Evolutionary conservation across 2,888 invertebrate species (phyloP), one percentile per base, ranked within the genome.

Genomic region (Drosophila diplacantha): DNA sequence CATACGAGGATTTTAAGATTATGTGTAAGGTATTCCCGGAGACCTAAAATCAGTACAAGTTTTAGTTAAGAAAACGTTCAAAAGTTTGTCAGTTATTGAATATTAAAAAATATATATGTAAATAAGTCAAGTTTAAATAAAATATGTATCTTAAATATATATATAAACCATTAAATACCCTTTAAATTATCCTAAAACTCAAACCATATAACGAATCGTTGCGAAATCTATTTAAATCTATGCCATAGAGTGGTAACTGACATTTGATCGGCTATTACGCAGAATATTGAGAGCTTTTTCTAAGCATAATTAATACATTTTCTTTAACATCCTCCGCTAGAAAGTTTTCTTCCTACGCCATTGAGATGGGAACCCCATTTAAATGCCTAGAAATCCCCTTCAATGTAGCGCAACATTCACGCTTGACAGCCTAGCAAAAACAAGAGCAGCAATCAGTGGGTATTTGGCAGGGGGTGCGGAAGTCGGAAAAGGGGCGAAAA

Each of bases 301-400:
- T 22, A 22, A 54, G 29, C 35, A 29, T 29, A 54, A 54, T 50
- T 55, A 37, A 55, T 24, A 26, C 47, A 20, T 9, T 50, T 24
- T 22, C 35, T 35, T 37, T 1, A 20, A 55, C 20, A 29, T 29
- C 5, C 50, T 16, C 29, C 29, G 18, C 9, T 29, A 20, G 6
- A 20, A 50, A 49, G n/a, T 49, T 20, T 11, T 16, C 5, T 14
- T 11, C 18, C 12, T 12, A 24, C 11, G 46, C 24, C 20, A n/a
- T 18, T 49, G 35, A 35, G 34, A 41, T 49, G 61, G 62, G 64
- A 68, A 61, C 69, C 38, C 71, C 62, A 71, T 71, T 79, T 71
- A 71, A 76, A 76, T 73, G 68, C 68, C 43, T 44, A 56, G 43
- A 74, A 77, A 82, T 82, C 69, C 77, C 70, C 71, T 72, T 64